Evolutionary conservation across 2,888 invertebrate species (phyloP), one percentile per base, ranked within the genome.

Genomic region (Germaria angustata): DNA sequence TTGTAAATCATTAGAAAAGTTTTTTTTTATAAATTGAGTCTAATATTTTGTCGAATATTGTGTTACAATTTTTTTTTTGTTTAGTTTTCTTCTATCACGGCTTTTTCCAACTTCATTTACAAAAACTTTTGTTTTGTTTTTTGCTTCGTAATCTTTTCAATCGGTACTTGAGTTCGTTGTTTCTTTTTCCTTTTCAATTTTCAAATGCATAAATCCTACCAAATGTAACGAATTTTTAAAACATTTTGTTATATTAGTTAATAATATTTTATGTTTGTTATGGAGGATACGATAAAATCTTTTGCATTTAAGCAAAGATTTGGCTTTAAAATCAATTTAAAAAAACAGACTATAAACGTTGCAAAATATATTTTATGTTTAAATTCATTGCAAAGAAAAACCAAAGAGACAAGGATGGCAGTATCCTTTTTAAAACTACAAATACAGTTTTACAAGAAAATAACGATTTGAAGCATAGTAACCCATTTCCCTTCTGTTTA

Each of bases 251-350:
- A 51, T 7, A 2, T 51, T 53, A 28, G n/a, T n/a, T 32, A 61
- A 51, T 13, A n/a, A 9, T 51, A 17, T 71, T 72, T 28, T 49
- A 6, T 5, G 46, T 20, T 49, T 39, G 7, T 49, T 72, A n/a
- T 6, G 1, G 13, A 80, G 57, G 55, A 75, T 69, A 41, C 69
- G 80, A 80, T 80, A 49, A 75, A 17, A 80, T 80, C 53, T 32
- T 39, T n/a, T 15, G 24, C 9, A 46, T 71, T 53, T 17, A 6
- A 55, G n/a, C 49, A 57, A 28, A 63, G 55, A 39, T 63, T 34
- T 49, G 9, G 20, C 5, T 20, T 34, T 32, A 2, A 44, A n/a
- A 20, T 22, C 3, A 39, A 51, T 13, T 39, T 2, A 66, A 66
- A 20, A 49, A 17, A 55, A 32, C 7, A 53, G 15, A 15, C 1